Conservation (phyloP, 1,140 invertebrate genomes). For the Drosophila jambulina region DNA sequence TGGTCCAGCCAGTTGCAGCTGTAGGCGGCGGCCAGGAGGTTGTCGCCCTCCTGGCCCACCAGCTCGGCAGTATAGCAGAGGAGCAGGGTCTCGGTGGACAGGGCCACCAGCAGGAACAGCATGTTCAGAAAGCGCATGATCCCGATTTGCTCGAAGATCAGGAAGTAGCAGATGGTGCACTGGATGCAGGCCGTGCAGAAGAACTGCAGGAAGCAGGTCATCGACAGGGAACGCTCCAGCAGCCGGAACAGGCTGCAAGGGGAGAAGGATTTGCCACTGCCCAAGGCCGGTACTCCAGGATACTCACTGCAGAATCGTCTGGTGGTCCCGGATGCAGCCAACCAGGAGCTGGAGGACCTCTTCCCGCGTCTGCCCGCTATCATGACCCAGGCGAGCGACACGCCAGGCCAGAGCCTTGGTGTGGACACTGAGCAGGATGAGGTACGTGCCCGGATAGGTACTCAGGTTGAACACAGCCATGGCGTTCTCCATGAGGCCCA, state of each 20-base stretch:
- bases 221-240: constrained; percentile 44
- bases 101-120: constrained; percentile 25
- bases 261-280: no score
- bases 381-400: constrained; percentile 36
- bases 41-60: constrained; percentile 40
- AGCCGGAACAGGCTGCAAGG: constrained; percentile 29
- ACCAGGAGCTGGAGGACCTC: constrained; percentile 14
- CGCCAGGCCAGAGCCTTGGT: constrained; percentile 58
- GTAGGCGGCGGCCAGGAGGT: constrained; percentile 53
- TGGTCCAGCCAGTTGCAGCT: constrained; percentile 67
- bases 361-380: accelerated
- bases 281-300: no score
- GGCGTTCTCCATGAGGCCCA: neutral
- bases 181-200: constrained; percentile 46
- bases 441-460: constrained; percentile 66
- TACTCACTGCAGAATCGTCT: constrained; percentile 54
- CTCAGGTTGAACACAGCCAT: constrained; percentile 20
- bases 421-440: constrained; percentile 65
- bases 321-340: constrained; percentile 62
- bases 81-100: constrained; percentile 56
- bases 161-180: constrained; percentile 54
- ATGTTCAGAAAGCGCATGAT: constrained; percentile 26
- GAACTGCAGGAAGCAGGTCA: constrained; percentile 62
- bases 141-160: constrained; percentile 38
- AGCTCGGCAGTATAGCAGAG: constrained; percentile 66